Base-by-base conservation (phyloP, 2,113 vertebrate genomes). In the Calyptommatus sinebrachiatus region DNA sequence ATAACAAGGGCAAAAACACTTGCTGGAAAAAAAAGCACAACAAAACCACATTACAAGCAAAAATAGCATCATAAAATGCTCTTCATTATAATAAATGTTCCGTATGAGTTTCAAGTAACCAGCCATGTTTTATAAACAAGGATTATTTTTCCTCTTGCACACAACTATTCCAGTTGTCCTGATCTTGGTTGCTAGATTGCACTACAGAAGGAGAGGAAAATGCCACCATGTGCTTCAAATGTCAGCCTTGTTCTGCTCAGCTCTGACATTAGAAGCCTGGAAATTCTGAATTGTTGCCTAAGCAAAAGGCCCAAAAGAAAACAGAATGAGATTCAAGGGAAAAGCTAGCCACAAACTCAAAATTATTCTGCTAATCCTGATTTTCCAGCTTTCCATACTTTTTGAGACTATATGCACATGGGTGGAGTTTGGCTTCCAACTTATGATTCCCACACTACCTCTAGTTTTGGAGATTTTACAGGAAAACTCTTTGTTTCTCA, bases 191-290 rank as follows among this genome's bases (percentile, higher is more conserved):
- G 75, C 80, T 73, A 46, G 76, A 78, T 16, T 67, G 70, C 35
- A 81, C 69, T 0, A 0, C 48, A 75, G 63, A 26, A 65, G 62
- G 73, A 83, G 35, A 26, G 82, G 35, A 81, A 85, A 81, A 71
- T 70, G 45, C 73, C 50, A 69, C 41, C 77, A 79, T 62, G 46
- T 79, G 75, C 67, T 69, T 65, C n/a, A 85, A 76, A 78, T 73
- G 67, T 69, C 62, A 85, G 53, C 69, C 50, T 69, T 73, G 45
- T 72, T 68, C 45, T 76, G 35, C 62, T 81, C 57, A 46, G 66
- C 71, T 81, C 77, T 71, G 53, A 66, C 77, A 62, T 77, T 68
- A 73, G 48, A 68, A 78, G 22, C 20, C 62, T 73, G 26, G 75
- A 62, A 73, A 68, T 75, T 75, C 63, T 29, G 41, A 80, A 80